Percentiles rank a stretch among this genome's conserved stretches.
phyloP scores from a whole-genome alignment of 2,797 vertebrate species.

The Rallus crepitans region DNA sequence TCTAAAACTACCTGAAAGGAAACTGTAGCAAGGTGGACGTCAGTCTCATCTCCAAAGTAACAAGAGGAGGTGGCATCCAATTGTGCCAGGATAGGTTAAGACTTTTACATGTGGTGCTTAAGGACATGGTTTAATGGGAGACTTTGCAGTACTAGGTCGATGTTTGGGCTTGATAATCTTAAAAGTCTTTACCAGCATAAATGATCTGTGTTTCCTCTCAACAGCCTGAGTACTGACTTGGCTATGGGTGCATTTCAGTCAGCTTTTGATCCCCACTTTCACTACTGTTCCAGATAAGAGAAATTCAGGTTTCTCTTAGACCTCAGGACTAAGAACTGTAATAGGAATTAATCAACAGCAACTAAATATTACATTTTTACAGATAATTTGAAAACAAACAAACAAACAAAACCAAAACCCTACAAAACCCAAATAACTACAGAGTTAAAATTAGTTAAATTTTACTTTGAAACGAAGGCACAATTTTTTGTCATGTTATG shows the following conservation, averaged over 20 bases:
- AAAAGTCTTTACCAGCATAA: too few species aligned
- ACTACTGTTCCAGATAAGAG: not conserved
- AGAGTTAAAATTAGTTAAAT: not conserved
- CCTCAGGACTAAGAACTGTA: not conserved
- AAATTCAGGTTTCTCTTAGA: not conserved
- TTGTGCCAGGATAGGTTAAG: too few species aligned
- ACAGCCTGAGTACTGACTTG: too few species aligned
- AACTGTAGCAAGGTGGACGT: too few species aligned
- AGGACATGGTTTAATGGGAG: too few species aligned
- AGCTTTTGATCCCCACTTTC: not conserved
- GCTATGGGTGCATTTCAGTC: not conserved
- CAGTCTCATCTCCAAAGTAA: too few species aligned
- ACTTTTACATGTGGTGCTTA: too few species aligned
- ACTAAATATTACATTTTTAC: not conserved
- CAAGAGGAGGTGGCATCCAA: too few species aligned
- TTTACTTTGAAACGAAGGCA: not conserved
- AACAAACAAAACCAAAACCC: too few species aligned
- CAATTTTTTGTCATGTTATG: not conserved
- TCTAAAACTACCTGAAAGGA: too few species aligned
- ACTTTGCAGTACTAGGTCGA: too few species aligned
- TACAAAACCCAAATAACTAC: not conserved
- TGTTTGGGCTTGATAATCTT: too few species aligned
- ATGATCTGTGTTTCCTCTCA: not conserved
- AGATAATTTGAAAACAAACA: not conserved
- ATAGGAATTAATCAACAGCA: not conserved